phyloP scores from a whole-genome alignment of 2,888 invertebrate species.

The Ecliptopera silaceata region DNA sequence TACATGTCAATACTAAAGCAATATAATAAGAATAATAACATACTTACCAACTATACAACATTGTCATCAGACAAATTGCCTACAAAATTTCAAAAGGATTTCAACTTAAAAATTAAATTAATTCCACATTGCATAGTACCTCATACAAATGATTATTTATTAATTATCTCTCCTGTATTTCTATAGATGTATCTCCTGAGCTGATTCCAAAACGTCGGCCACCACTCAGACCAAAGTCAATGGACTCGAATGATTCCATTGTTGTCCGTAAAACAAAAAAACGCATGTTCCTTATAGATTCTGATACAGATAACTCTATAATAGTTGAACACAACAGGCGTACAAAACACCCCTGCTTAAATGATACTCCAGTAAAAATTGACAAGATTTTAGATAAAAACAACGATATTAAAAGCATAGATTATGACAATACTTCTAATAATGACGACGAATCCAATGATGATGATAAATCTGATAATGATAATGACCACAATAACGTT shows the following conservation, averaged over 20 bases:
- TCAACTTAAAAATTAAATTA: no score
- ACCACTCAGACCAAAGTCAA: slow-evolving; percentile 41
- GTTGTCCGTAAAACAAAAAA: slow-evolving; percentile 62
- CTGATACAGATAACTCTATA: slow-evolving; percentile 73
- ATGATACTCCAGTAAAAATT: slow-evolving; percentile 68
- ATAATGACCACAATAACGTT: slow-evolving; percentile 17
- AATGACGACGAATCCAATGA: slow-evolving; percentile 23
- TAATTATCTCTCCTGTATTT: neutral
- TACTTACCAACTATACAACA: no score
- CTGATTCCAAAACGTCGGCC: slow-evolving; percentile 54
- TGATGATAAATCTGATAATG: slow-evolving; percentile 9
- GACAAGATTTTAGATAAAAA: slow-evolving; percentile 13
- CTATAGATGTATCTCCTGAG: slow-evolving; percentile 66
- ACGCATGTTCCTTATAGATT: slow-evolving; percentile 64
- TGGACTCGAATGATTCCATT: slow-evolving; percentile 44
- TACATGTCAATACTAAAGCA: no score
- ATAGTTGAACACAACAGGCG: slow-evolving; percentile 62
- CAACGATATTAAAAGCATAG: slow-evolving; percentile 20
- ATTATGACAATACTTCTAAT: no score
- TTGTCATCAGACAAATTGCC: no score
- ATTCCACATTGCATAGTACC: no score
- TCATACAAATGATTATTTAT: no score
- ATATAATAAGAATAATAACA: no score
- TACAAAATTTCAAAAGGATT: no score
- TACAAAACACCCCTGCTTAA: slow-evolving; percentile 60